Evolutionary conservation across 2,797 vertebrate species (phyloP).

Genomic region (Pseudochirops corinnae): DNA sequence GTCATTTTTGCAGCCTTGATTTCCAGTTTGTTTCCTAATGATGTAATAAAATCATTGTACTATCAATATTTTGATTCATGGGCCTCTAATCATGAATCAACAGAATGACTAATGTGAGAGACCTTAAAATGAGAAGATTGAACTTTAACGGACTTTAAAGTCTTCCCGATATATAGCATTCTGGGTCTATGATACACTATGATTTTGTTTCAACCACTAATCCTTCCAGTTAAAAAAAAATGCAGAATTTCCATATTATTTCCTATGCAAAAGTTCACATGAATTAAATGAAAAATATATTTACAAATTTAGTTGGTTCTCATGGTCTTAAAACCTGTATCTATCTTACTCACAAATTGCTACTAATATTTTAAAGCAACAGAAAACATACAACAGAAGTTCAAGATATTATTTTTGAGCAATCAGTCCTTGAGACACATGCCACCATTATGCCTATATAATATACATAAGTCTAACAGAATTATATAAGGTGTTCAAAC

Average conservation of each 20-base stretch:
- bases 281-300: not conserved
- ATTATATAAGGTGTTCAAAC: not conserved
- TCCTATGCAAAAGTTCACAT: not conserved
- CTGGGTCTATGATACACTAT: not conserved
- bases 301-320: not conserved
- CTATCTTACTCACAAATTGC: not conserved
- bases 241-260: not conserved
- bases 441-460: not conserved
- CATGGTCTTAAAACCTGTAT: not conserved
- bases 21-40: conserved; percentile 51
- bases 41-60: conserved; percentile 34
- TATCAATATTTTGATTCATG: conserved; percentile 45
- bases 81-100: not conserved
- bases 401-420: not conserved
- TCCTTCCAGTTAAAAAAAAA: not conserved
- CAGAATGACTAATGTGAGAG: not conserved
- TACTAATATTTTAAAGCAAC: not conserved
- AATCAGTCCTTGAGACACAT: not conserved
- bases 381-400: not conserved
- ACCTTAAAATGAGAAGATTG: not conserved
- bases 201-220: not conserved
- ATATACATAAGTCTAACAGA: not conserved
- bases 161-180: not conserved
- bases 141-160: not conserved
- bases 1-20: conserved; percentile 38